Evolutionary conservation across 2,113 vertebrate species (phyloP).

Genomic region (Cricetomys ansorgei): DNA sequence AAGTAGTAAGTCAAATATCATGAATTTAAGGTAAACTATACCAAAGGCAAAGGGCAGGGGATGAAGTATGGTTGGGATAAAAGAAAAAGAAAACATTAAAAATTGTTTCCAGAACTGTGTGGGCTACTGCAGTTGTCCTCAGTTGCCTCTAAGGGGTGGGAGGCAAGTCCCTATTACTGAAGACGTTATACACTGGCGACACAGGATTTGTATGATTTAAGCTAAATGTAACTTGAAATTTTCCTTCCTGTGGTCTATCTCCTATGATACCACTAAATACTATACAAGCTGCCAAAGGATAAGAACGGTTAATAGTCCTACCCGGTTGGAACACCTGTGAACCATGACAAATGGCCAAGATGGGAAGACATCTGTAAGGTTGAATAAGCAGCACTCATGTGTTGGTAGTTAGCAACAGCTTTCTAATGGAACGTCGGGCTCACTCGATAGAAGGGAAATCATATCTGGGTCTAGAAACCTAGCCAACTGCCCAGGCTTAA

Average conservation of each 20-base stretch:
- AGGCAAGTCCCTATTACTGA: background rate
- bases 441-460: background rate
- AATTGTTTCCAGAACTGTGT: background rate
- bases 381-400: background rate
- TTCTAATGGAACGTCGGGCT: background rate
- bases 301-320: background rate
- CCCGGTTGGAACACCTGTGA: background rate
- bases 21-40: background rate
- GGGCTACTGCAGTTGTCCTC: background rate
- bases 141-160: background rate
- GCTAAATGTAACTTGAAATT: background rate
- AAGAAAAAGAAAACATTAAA: background rate
- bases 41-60: accelerated
- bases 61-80: background rate
- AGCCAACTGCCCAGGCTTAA: background rate
- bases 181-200: background rate
- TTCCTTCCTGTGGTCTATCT: background rate
- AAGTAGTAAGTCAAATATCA: background rate
- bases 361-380: background rate
- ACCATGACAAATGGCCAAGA: background rate
- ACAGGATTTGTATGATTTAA: background rate
- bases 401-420: background rate
- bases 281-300: background rate
- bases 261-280: background rate
- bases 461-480: background rate